Base-by-base conservation (phyloP, 1,140 invertebrate genomes). In the Kradibia gibbosae region DNA sequence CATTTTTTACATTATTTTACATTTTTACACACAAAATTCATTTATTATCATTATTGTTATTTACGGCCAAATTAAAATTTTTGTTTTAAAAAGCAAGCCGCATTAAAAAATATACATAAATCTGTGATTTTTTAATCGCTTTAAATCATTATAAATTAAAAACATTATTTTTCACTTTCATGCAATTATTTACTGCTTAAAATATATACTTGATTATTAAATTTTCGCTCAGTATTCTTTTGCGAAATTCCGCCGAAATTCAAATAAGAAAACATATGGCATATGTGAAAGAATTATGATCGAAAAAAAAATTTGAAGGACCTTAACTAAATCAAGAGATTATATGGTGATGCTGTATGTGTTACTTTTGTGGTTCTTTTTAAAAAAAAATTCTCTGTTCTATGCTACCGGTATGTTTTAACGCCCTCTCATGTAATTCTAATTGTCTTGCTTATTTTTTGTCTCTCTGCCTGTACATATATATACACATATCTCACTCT, bases 261-360 rank as follows among this genome's bases (percentile, higher is more conserved):
- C 25, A 74, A 57, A 74, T 74, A 17, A 34, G 39, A 50, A 57
- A 74, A 74, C 70, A 17, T 74, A 53, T 22, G 48, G 20, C 11
- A 7, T 42, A 42, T 53, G 76, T 17, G n/a, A 50, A 48, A 0
- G 34, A 62, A 65, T 57, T 57, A 25, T 20, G 28, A 3, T 39
- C 48, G 25, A 75, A 75, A 20, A 42, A 31, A 48, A 42, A 50
- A 10, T 10, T 45, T n/a, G n/a, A 48, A 31, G 78, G 85, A 10
- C 80, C 85, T 74, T 78, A 88, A 86, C 84, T 87, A 87, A 87
- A 88, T 88, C 84, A 86, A 86, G 85, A 87, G 86, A 87, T 88
- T 87, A 87, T 82, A 78, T n/a, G n/a, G 7, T 50, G 55, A 13
- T 48, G 45, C 45, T 48, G 7, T 17, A 48, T 17, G 45, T 48